Evolutionary conservation across 2,113 vertebrate species (phyloP).

Genomic region (Crotalus viridis): DNA sequence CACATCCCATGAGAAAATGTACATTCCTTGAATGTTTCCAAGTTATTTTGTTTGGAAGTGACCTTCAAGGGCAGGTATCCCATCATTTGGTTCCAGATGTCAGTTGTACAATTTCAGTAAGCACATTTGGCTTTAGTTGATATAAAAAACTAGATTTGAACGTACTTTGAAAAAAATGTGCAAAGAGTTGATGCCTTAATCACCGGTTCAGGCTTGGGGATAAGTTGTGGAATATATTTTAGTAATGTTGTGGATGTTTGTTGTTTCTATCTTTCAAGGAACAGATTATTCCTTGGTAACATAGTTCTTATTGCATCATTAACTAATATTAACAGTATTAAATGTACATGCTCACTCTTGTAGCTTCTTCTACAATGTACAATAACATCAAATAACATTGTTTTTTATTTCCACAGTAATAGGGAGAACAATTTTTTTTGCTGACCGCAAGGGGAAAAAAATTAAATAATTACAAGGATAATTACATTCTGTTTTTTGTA

Average conservation of each 20-base stretch:
- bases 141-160: conserved; percentile 59
- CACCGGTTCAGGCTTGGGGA: conserved; percentile 55
- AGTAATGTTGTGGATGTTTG: conserved; percentile 60
- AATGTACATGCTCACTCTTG: conserved; percentile 48
- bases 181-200: conserved; percentile 71
- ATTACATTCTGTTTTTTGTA: conserved; percentile 40
- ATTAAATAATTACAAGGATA: conserved; percentile 19
- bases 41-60: conserved; percentile 61
- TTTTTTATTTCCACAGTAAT: conserved; percentile 1
- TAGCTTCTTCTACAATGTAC: conserved; percentile 47
- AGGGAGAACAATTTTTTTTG: conserved; percentile 35
- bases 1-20: conserved; percentile 23
- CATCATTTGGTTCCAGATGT: conserved; percentile 60
- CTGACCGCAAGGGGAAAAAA: conserved; percentile 34
- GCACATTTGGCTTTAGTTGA: conserved; percentile 58
- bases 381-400: not conserved
- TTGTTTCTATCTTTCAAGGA: conserved; percentile 40
- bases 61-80: conserved; percentile 49
- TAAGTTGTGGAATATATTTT: conserved; percentile 60
- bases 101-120: conserved; percentile 68
- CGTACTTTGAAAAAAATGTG: conserved; percentile 71
- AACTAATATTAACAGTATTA: conserved; percentile 46
- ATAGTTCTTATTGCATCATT: conserved; percentile 34
- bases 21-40: conserved; percentile 30
- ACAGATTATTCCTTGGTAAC: conserved; percentile 48